These are phyloP conservation scores for Microctonus aethiopoides DNA, from an alignment of 2,888 invertebrate species.

Conservation along the genomic window DNA sequence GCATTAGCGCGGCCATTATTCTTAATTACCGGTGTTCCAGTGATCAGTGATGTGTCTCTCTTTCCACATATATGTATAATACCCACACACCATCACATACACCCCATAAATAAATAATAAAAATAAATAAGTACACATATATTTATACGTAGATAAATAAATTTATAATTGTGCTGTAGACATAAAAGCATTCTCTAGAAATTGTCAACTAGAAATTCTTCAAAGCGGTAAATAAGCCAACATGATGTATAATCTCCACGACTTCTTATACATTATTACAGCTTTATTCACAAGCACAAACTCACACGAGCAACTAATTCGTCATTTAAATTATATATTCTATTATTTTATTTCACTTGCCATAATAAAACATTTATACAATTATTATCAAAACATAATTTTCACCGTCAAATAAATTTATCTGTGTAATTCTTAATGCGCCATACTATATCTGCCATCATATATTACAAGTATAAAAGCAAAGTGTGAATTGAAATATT, in stretches of 20 bases:
- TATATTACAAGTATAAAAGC: neutral
- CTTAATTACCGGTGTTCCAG: slow-evolving; percentile 54
- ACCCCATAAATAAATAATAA: neutral
- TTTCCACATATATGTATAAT: slow-evolving; percentile 20
- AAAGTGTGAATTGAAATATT: neutral
- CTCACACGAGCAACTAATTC: neutral
- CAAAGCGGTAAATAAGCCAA: slow-evolving; percentile 15
- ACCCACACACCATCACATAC: neutral
- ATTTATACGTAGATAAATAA: neutral
- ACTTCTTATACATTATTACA: neutral
- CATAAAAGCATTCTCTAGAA: neutral
- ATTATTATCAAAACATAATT: too few relatives aligned
- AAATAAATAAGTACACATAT: neutral
- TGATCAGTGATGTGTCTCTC: slow-evolving; percentile 21
- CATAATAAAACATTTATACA: too few relatives aligned
- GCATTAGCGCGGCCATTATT: slow-evolving; percentile 58
- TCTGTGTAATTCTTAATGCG: neutral
- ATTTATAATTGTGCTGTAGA: neutral
- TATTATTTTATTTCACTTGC: neutral
- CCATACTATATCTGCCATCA: neutral
- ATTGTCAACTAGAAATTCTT: slow-evolving; percentile 16
- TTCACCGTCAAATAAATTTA: neutral
- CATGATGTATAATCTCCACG: slow-evolving; percentile 24
- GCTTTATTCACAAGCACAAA: neutral
- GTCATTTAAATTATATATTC: slow-evolving; percentile 4